Conservation (phyloP, 2,113 vertebrate genomes). For the Pangasianodon gigas region DNA sequence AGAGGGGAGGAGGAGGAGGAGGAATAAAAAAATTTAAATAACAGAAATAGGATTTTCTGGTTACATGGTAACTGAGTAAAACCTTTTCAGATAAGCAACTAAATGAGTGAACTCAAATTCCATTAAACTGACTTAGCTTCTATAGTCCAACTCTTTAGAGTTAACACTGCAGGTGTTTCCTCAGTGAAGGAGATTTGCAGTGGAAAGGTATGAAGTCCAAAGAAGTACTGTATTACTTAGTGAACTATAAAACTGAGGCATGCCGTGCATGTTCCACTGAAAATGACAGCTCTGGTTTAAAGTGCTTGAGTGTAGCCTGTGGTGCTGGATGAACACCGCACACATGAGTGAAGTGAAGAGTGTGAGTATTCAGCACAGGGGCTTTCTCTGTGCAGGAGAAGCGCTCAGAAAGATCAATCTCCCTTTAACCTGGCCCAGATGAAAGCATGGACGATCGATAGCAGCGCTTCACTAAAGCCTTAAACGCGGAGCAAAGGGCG, state of each 20-base stretch:
- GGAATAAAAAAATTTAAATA: neutral
- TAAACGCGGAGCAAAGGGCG: constrained; percentile 51
- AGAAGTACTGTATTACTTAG: neutral
- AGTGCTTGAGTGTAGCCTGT: neutral
- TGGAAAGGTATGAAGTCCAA: neutral
- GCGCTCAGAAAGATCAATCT: neutral
- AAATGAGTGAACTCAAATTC: neutral
- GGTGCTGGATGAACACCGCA: neutral
- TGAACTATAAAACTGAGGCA: neutral
- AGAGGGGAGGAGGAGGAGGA: no score
- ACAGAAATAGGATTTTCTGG: neutral
- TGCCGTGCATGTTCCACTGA: neutral
- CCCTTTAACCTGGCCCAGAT: constrained; percentile 25
- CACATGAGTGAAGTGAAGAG: no score
- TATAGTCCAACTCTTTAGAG: neutral
- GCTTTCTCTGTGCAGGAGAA: neutral
- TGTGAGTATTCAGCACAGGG: neutral
- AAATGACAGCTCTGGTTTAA: neutral
- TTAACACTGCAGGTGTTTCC: neutral
- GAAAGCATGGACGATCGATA: constrained; percentile 52
- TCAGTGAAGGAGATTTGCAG: neutral
- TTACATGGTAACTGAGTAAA: neutral
- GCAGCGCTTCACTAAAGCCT: constrained; percentile 5
- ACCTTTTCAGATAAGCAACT: neutral
- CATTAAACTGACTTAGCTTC: neutral